A percentile compares a stretch with the other conserved stretches of the same genome.
These are phyloP conservation scores for Alcedo quadribrachys DNA, from an alignment of 2,797 vertebrate species.

Conservation along the genomic window DNA sequence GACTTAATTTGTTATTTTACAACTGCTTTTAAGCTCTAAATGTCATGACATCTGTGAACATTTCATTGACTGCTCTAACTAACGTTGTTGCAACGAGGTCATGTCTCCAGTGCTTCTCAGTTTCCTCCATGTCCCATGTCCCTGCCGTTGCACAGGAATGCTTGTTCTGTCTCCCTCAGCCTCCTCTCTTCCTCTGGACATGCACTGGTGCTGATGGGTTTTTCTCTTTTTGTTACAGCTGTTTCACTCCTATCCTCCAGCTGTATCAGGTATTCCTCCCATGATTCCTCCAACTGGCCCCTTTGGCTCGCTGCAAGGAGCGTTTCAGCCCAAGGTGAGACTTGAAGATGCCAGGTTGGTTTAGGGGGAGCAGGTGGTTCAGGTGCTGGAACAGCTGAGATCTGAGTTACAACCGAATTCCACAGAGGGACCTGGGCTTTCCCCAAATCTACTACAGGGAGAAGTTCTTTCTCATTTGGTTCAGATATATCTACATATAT, in stretches of 20 bases:
- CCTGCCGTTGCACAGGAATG: neutral
- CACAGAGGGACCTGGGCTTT: neutral
- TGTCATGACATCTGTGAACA: slow-evolving; percentile 75
- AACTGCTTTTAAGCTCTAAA: slow-evolving; percentile 81
- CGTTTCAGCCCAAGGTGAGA: slow-evolving; percentile 97
- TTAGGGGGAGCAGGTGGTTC: neutral
- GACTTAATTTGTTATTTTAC: slow-evolving; percentile 73
- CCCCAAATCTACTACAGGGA: neutral
- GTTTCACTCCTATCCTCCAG: slow-evolving; percentile 96
- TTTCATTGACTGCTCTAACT: slow-evolving; percentile 71
- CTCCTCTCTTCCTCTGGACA: neutral
- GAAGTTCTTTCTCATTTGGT: neutral
- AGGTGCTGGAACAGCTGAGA: neutral
- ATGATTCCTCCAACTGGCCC: slow-evolving; percentile 97
- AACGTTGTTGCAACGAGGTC: slow-evolving; percentile 59
- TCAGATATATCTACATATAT: neutral
- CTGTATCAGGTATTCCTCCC: slow-evolving; percentile 95
- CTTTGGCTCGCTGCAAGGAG: slow-evolving; percentile 96
- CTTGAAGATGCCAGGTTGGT: neutral
- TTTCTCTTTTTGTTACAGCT: slow-evolving; percentile 83
- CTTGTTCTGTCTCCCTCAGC: neutral
- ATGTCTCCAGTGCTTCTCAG: neutral
- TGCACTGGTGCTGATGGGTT: neutral
- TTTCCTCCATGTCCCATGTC: slow-evolving; percentile 52
- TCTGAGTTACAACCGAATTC: neutral